Base-by-base conservation (phyloP, 2,888 invertebrate genomes). In the Hedya salicella region DNA sequence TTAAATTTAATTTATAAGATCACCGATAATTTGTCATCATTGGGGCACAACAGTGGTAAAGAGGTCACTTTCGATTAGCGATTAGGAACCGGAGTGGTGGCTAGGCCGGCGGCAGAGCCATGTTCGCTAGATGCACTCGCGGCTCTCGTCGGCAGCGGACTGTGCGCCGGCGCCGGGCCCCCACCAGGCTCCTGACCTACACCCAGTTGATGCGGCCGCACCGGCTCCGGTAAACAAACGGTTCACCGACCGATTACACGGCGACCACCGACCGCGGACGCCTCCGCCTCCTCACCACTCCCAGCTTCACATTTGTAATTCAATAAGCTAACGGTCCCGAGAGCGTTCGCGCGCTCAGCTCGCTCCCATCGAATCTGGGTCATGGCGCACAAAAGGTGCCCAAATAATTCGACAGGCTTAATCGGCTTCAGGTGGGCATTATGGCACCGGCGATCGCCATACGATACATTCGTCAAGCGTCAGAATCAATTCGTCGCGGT, bases 201-300 rank as follows among this genome's bases (percentile, higher is more conserved):
- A 90, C 87, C 87, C 79, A 79, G 80, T 72, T 77, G 78, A 75
- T 75, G 79, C 80, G 77, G 80, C 76, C 78, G 79, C 83, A 81
- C 79, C 83, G 85, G 79, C 86, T 81, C 81, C 86, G 86, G 89
- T 88, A 90, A 90, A 91, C 91, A 91, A 88, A 88, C 90, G 89
- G 91, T 91, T 91, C 91, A 89, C 79, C 90, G 91, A 90, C 89
- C 91, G 91, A 92, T 91, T 89, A 86, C 81, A 81, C 75, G 79
- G 77, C 71, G 75, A 78, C 75, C 78, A 76, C 79, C 78, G 25
- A 25, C 5, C 25, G 4, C 25, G 25, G n/a, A n/a, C 25, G 25
- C 5, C 25, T 25, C 25, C 76, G 78, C 73, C 74, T 75, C 73
- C 81, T 78, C 75, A 76, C 61, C 72, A 67, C 79, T 77, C 75